Conservation (phyloP, 2,888 invertebrate species). For the Drosophila macrospina region DNA sequence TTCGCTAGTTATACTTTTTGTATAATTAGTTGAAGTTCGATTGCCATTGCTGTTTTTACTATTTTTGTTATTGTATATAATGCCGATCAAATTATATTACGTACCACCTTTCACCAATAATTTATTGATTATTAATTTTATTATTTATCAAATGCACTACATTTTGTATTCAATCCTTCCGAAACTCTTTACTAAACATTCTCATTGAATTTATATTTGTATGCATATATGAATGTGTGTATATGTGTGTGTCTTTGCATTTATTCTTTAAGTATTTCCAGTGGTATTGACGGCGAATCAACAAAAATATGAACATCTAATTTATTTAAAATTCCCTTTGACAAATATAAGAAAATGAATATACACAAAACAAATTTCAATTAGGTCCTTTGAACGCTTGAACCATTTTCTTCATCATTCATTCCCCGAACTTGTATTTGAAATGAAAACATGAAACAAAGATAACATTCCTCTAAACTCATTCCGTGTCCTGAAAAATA, state of each 20-base stretch:
- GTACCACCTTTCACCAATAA: not conserved
- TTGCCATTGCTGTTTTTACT: slow-evolving; percentile 1
- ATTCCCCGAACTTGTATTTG: no score
- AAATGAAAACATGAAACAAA: no score
- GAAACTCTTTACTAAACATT: not conserved
- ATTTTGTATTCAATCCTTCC: not conserved
- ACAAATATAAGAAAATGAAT: not conserved
- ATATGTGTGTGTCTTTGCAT: not conserved
- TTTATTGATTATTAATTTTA: not conserved
- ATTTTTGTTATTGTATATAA: slow-evolving; percentile 8
- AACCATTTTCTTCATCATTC: no score
- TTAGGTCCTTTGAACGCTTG: not conserved
- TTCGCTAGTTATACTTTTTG: slow-evolving; percentile 25
- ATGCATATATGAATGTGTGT: not conserved
- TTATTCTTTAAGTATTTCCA: not conserved
- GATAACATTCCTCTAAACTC: no score
- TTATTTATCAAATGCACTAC: not conserved
- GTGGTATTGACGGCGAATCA: not conserved
- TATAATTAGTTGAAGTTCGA: slow-evolving; percentile 13
- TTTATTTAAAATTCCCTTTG: not conserved
- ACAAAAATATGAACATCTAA: not conserved
- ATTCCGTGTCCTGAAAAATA: no score
- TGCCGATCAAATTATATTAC: not conserved
- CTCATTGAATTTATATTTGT: slow-evolving; percentile 2
- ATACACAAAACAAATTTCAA: not conserved